phyloP scores from a whole-genome alignment of 2,888 invertebrate genomes.

The Camptogramma bilineatum region DNA sequence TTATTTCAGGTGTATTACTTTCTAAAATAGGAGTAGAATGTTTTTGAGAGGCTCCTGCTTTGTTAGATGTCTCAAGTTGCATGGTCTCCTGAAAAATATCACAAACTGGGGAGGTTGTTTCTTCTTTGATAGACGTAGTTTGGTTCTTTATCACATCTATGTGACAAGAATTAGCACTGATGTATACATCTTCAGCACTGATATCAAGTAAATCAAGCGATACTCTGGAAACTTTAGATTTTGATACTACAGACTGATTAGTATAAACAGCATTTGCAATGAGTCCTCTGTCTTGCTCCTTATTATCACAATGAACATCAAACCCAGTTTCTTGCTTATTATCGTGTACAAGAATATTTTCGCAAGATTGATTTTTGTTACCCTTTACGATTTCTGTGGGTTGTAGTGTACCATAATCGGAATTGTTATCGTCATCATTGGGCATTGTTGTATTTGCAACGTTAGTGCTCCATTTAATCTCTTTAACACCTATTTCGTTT shows the following conservation, averaged over 20 bases:
- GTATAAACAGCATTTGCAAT: background rate
- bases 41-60: constrained; percentile 17
- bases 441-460: constrained; percentile 27
- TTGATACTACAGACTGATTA: constrained; percentile 7
- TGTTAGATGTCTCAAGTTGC: constrained; percentile 12
- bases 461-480: constrained; percentile 88
- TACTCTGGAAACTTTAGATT: constrained; percentile 27
- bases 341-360: background rate
- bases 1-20: constrained; percentile 13
- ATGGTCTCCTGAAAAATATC: constrained; percentile 19
- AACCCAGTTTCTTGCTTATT: constrained; percentile 1
- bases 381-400: background rate
- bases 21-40: constrained; percentile 32
- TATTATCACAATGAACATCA: constrained; percentile 2
- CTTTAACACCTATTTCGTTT: constrained; percentile 89
- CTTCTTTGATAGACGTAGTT: constrained; percentile 1
- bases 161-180: constrained; percentile 25
- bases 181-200: constrained; percentile 36
- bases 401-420: constrained; percentile 6
- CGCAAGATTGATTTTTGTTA: background rate
- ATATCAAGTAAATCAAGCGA: constrained; percentile 33
- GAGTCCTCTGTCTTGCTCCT: background rate
- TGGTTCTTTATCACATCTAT: constrained; percentile 13
- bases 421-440: constrained; percentile 15
- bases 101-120: constrained; percentile 6